These are phyloP conservation scores for Kryptolebias marmoratus DNA, from an alignment of 2,113 vertebrate genomes.

Conservation along the genomic window DNA sequence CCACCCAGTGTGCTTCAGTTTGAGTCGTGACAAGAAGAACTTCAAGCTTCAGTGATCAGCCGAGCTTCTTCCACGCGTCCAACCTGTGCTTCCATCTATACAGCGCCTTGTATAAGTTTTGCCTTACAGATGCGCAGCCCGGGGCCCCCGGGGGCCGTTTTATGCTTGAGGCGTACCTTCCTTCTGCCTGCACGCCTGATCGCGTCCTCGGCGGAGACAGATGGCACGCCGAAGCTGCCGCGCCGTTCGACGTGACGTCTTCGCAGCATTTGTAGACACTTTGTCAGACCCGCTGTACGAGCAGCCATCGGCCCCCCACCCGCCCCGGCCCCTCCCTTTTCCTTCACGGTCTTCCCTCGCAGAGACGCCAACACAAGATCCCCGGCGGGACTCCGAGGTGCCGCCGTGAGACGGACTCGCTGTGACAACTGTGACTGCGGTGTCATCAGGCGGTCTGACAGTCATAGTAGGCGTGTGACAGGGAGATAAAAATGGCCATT, in stretches of 20 bases:
- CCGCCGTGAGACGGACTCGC: slow-evolving; percentile 11
- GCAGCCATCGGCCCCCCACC: neutral
- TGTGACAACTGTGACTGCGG: slow-evolving; percentile 43
- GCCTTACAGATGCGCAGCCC: neutral
- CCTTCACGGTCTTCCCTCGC: neutral
- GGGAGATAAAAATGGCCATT: slow-evolving; percentile 16
- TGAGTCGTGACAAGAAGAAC: neutral
- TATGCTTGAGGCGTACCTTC: neutral
- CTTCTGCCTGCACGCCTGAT: neutral
- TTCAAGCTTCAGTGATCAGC: neutral
- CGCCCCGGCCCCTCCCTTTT: neutral
- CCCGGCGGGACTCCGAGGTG: slow-evolving; percentile 6
- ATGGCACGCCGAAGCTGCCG: neutral
- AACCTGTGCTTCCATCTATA: no score
- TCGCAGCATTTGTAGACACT: neutral
- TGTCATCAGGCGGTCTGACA: slow-evolving; percentile 13
- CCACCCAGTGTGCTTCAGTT: neutral
- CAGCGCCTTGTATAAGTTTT: neutral
- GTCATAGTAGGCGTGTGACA: slow-evolving; percentile 23
- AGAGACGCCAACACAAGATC: slow-evolving; percentile 13
- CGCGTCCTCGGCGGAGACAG: neutral
- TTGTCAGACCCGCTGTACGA: neutral
- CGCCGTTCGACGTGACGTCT: neutral
- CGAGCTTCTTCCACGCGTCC: neutral
- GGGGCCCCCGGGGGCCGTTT: neutral